Percentiles rank a stretch among this genome's conserved stretches.
Conservation (phyloP, 2,888 invertebrate species). For the Eupithecia pulchellata region DNA sequence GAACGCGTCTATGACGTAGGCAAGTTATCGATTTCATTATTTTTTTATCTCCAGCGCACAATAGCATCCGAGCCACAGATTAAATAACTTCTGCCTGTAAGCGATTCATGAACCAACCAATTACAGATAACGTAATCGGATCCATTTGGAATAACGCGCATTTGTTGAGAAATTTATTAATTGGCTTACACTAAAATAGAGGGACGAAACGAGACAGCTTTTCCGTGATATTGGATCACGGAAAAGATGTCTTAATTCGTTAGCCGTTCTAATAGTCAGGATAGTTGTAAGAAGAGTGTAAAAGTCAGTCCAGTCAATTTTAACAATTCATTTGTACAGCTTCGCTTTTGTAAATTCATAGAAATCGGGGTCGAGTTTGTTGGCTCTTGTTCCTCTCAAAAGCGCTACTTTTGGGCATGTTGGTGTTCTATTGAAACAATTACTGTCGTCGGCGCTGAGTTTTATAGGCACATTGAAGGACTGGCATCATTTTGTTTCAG, state of each 20-base stretch:
- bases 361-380: constrained; percentile 18
- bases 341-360: constrained; percentile 1
- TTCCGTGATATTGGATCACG: not conserved
- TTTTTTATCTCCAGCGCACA: constrained; percentile 59
- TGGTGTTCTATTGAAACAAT: constrained; percentile 31
- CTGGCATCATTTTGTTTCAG: not conserved
- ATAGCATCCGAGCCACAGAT: constrained; percentile 24
- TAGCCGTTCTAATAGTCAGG: no score
- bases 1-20: constrained; percentile 74
- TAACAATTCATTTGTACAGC: constrained; percentile 44
- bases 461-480: not conserved
- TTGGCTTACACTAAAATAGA: not conserved
- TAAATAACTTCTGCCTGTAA: constrained; percentile 23
- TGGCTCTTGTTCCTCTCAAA: constrained; percentile 49
- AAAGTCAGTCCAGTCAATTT: constrained; percentile 1
- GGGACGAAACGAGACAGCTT: not conserved
- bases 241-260: no score
- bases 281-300: not conserved
- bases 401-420: constrained; percentile 47
- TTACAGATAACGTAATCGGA: constrained; percentile 30
- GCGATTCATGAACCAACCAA: constrained; percentile 33
- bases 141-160: constrained; percentile 25
- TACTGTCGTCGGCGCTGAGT: not conserved
- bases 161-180: constrained; percentile 19
- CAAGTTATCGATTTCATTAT: constrained; percentile 77